Conservation (phyloP, 2,888 invertebrate genomes). For the Lampropteryx suffumata region DNA sequence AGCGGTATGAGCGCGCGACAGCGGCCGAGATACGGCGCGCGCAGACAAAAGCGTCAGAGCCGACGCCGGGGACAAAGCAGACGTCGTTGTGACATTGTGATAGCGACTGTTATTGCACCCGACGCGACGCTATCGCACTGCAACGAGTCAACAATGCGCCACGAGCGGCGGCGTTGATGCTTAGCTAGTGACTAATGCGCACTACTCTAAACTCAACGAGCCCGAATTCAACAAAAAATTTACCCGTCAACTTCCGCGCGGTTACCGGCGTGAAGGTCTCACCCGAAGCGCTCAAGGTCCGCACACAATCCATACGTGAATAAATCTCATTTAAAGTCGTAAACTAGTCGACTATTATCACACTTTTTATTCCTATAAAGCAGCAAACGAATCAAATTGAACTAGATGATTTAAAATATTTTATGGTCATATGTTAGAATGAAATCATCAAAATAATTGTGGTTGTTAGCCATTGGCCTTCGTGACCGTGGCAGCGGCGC, state of each 20-base stretch:
- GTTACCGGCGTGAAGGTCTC: slow-evolving; percentile 81
- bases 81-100: slow-evolving; percentile 76
- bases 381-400: slow-evolving; percentile 61
- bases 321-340: slow-evolving; percentile 74
- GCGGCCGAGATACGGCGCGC: slow-evolving; percentile 46
- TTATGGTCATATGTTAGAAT: slow-evolving; percentile 61
- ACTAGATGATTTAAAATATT: slow-evolving; percentile 62
- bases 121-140: slow-evolving; percentile 59
- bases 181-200: slow-evolving; percentile 76
- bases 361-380: slow-evolving; percentile 58
- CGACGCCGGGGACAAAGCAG: slow-evolving; percentile 61
- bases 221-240: slow-evolving; percentile 78
- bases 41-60: slow-evolving; percentile 53
- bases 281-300: slow-evolving; percentile 77
- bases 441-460: slow-evolving; percentile 73
- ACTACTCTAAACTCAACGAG: slow-evolving; percentile 67
- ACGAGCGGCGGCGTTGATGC: slow-evolving; percentile 62
- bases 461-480: slow-evolving; percentile 72
- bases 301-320: slow-evolving; percentile 78
- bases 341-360: slow-evolving; percentile 66
- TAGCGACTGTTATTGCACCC: slow-evolving; percentile 74
- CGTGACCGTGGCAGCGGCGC: slow-evolving; percentile 66
- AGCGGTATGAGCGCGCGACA: slow-evolving; percentile 43
- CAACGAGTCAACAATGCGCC: slow-evolving; percentile 63
- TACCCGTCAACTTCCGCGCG: slow-evolving; percentile 80